Percentiles rank a stretch among this genome's conserved stretches.
phyloP scores from a whole-genome alignment of 2,888 invertebrate species.

The Drosophila meridionalis region DNA sequence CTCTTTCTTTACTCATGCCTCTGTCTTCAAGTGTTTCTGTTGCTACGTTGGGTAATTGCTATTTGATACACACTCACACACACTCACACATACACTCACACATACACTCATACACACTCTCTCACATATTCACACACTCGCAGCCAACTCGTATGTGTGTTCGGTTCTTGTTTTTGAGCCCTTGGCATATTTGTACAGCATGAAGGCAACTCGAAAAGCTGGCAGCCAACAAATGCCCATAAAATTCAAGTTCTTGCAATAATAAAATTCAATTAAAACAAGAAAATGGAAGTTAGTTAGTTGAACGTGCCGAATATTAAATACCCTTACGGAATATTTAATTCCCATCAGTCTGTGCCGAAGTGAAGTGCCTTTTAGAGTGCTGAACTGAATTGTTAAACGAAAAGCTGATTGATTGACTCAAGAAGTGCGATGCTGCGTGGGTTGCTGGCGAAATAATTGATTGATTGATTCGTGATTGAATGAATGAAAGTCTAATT shows the following conservation, averaged over 20 bases:
- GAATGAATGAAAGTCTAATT: not conserved
- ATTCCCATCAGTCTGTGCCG: not conserved
- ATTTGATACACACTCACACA: constrained; percentile 38
- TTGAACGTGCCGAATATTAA: not conserved
- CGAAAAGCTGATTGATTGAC: not conserved
- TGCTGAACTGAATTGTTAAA: not conserved
- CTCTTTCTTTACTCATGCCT: not conserved
- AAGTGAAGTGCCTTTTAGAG: not conserved
- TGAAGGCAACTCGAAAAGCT: constrained; percentile 24
- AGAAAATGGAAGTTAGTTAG: not conserved
- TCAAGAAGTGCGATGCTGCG: not conserved
- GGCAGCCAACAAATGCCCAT: constrained; percentile 26
- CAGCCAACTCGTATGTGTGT: not conserved
- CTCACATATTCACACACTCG: not conserved
- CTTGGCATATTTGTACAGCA: constrained; percentile 34
- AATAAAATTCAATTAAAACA: constrained; percentile 50
- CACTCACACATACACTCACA: not conserved
- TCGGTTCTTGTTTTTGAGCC: constrained; percentile 14
- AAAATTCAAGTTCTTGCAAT: constrained; percentile 42
- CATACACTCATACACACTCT: not conserved
- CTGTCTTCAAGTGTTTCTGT: constrained; percentile 15
- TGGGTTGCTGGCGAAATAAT: no score
- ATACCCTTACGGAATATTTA: constrained; percentile 2
- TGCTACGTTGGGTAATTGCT: constrained; percentile 41
- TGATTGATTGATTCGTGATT: not conserved